A percentile compares a stretch with the other conserved stretches of the same genome.
These are phyloP conservation scores for Engystomops pustulosus DNA, from an alignment of 2,113 vertebrate species.

Conservation along the genomic window DNA sequence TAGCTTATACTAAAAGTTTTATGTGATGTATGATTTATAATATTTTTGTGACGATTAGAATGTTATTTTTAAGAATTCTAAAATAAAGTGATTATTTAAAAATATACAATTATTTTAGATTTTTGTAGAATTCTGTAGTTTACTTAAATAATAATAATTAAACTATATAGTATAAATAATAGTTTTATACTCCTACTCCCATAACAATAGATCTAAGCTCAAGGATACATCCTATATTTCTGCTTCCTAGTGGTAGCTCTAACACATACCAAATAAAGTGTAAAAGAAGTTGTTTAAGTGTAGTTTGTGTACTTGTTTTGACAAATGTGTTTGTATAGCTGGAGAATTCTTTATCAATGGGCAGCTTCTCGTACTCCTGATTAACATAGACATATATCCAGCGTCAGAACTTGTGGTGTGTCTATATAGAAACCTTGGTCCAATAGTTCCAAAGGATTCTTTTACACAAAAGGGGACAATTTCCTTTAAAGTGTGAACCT, in stretches of 20 bases:
- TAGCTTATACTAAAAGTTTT: no score
- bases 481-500: slow-evolving; percentile 55
- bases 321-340: slow-evolving; percentile 35
- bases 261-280: slow-evolving; percentile 3
- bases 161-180: no score
- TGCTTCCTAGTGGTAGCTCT: background rate
- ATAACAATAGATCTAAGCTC: background rate
- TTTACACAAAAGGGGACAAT: slow-evolving; percentile 44
- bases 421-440: slow-evolving; percentile 47
- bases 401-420: slow-evolving; percentile 26
- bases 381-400: background rate
- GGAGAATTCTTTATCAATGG: slow-evolving; percentile 9
- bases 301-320: slow-evolving; percentile 46
- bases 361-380: background rate
- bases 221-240: background rate
- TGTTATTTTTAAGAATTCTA: no score
- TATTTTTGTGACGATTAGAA: no score
- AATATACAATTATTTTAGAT: no score
- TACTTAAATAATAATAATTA: no score
- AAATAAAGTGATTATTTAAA: no score
- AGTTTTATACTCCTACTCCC: no score
- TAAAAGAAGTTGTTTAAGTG: slow-evolving; percentile 23
- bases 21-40: no score
- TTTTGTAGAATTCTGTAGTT: no score
- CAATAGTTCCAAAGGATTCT: slow-evolving; percentile 46